These are phyloP conservation scores for Artibeus lituratus DNA, from an alignment of 2,797 vertebrate genomes.

Conservation along the genomic window DNA sequence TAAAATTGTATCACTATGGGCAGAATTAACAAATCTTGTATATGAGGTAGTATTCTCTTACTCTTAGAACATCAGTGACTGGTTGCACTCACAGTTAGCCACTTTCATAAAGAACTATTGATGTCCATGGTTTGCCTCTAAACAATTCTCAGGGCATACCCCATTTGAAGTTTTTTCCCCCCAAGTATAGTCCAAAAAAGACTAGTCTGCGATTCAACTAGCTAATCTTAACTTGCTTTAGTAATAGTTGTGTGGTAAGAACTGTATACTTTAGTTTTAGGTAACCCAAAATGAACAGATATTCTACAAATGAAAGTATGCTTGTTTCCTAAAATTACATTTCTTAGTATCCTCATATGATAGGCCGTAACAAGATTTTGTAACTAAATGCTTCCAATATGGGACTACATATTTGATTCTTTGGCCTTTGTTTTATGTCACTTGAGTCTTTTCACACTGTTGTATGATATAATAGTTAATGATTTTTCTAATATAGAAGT, in stretches of 20 bases:
- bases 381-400: background rate
- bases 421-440: constrained; percentile 26
- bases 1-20: background rate
- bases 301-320: constrained; percentile 1
- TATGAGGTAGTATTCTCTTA: background rate
- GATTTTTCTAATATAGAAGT: constrained; percentile 24
- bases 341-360: background rate
- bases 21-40: background rate
- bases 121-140: background rate
- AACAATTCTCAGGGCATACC: background rate
- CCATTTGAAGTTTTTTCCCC: background rate
- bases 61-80: background rate
- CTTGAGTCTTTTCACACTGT: constrained; percentile 30
- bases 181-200: background rate
- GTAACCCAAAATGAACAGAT: background rate
- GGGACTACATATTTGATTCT: constrained; percentile 18
- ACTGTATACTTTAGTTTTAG: constrained; percentile 10
- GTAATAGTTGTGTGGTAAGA: constrained; percentile 5
- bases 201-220: constrained; percentile 1
- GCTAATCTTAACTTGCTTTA: constrained; percentile 16
- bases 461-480: background rate
- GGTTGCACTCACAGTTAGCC: background rate
- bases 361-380: background rate
- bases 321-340: constrained; percentile 27
- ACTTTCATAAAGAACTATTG: background rate